phyloP scores from a whole-genome alignment of 30 jellyfish, hydroid and myxozoan species.

The Aurelia sp. region DNA sequence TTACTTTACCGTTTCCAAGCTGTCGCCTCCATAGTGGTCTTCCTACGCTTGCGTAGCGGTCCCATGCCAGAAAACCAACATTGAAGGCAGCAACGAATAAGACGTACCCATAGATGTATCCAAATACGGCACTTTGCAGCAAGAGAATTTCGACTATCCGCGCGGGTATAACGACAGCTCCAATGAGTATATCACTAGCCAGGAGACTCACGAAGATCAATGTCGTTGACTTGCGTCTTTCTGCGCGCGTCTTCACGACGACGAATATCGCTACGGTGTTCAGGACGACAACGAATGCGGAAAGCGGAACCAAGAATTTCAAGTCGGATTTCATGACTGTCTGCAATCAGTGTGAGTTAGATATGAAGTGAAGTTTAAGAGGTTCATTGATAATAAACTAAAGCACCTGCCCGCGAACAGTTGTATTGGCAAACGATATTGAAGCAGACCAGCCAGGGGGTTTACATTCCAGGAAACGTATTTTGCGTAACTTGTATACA shows the following conservation, averaged over 20 bases:
- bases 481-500: too few species aligned
- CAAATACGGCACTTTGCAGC: slow-evolving; percentile 38
- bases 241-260: slow-evolving; percentile 11
- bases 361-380: background rate
- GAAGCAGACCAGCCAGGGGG: too few species aligned
- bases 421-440: background rate
- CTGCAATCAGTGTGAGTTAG: background rate
- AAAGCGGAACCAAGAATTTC: slow-evolving; percentile 52
- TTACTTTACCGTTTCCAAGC: slow-evolving; percentile 29
- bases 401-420: background rate
- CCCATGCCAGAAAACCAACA: slow-evolving; percentile 49
- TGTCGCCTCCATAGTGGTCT: slow-evolving; percentile 52
- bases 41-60: slow-evolving; percentile 60
- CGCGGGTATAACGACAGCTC: slow-evolving; percentile 56
- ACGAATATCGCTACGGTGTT: slow-evolving; percentile 38
- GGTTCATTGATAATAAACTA: background rate
- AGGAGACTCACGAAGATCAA: slow-evolving; percentile 41
- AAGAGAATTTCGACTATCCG: slow-evolving; percentile 44
- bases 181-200: slow-evolving; percentile 54
- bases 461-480: too few species aligned
- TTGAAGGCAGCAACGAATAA: slow-evolving; percentile 62
- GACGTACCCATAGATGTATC: slow-evolving; percentile 52
- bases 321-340: slow-evolving; percentile 47
- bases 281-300: slow-evolving; percentile 38
- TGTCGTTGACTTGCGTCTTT: slow-evolving; percentile 54